Evolutionary conservation across 2,797 vertebrate species (phyloP), one percentile per base, ranked within the genome.

Genomic region (Phrynocephalus forsythii): DNA sequence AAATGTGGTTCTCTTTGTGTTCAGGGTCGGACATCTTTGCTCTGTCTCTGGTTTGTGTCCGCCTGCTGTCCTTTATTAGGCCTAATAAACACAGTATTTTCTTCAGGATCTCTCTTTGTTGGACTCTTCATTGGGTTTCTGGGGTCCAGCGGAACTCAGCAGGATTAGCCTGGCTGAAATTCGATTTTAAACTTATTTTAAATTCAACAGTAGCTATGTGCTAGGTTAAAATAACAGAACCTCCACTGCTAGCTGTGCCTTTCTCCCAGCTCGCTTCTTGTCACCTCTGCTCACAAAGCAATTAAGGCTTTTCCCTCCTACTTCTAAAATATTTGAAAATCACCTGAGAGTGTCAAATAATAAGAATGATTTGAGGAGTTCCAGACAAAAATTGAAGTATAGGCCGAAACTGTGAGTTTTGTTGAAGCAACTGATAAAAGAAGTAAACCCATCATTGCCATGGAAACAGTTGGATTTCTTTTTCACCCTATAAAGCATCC

Each of bases 401-500:
- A 56, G 56, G 48, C 68, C 28, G 77, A 9, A 24, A 52, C 15
- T 71, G 11, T 56, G 50, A 38, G 60, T 86, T 71, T 71, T 86
- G 24, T 60, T 80, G 72, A 60, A 71, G 30, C 77, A 72, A 72
- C 78, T 80, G 6, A 52, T 20, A 69, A 69, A 71, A 86, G 77
- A 86, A 33, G 50, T n/a, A 80, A 16, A 86, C 2, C 80, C 77
- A 80, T 60, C 77, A 44, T 71, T 86, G 77, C 77, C 85, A 86
- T 86, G 77, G 67, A 56, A 86, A 71, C 85, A 22, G 24, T 38
- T 80, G 67, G 7, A 18, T 26, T 67, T 24, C 13, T 85, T 44
- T 28, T 16, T 5, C 2, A 3, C 38, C 1, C 20, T 13, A 44
- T 52, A 68, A 48, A 33, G 30, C 77, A 86, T 33, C 67, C 85